Percentiles rank a stretch among this genome's conserved stretches.
phyloP scores from a whole-genome alignment of 1,140 invertebrate genomes.

The Brachionus koreanus region DNA sequence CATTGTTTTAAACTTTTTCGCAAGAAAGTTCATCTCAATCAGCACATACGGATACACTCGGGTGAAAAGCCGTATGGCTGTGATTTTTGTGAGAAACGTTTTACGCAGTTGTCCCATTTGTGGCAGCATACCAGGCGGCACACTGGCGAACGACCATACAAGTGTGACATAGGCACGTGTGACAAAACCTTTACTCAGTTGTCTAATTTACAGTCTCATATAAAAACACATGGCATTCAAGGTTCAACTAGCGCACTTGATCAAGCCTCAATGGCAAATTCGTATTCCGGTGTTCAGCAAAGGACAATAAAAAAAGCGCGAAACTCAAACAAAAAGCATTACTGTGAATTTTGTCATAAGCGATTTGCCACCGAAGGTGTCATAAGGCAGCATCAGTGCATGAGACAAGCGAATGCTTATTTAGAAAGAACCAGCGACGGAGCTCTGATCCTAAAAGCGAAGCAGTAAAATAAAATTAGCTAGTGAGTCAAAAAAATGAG shows the following conservation, averaged over 20 bases:
- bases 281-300: neutral
- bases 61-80: slow-evolving; percentile 58
- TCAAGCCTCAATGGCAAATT: neutral
- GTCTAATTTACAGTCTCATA: slow-evolving; percentile 42
- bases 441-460: slow-evolving; percentile 24
- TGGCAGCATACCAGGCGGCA: slow-evolving; percentile 73
- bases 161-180: slow-evolving; percentile 55
- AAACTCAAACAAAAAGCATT: slow-evolving; percentile 22
- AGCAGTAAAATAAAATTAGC: neutral
- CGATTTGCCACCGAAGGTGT: slow-evolving; percentile 41
- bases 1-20: slow-evolving; percentile 56
- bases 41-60: slow-evolving; percentile 49
- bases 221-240: slow-evolving; percentile 29
- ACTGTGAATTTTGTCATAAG: slow-evolving; percentile 38
- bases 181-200: slow-evolving; percentile 59
- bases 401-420: neutral
- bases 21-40: slow-evolving; percentile 52
- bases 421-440: slow-evolving; percentile 6
- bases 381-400: slow-evolving; percentile 35
- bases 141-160: slow-evolving; percentile 61
- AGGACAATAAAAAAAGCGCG: neutral
- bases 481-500: neutral
- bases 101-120: slow-evolving; percentile 84
- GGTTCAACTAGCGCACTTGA: neutral
- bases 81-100: slow-evolving; percentile 86